Evolutionary conservation across 2,113 vertebrate genomes (phyloP).

Genomic region (Dromaius novaehollandiae): DNA sequence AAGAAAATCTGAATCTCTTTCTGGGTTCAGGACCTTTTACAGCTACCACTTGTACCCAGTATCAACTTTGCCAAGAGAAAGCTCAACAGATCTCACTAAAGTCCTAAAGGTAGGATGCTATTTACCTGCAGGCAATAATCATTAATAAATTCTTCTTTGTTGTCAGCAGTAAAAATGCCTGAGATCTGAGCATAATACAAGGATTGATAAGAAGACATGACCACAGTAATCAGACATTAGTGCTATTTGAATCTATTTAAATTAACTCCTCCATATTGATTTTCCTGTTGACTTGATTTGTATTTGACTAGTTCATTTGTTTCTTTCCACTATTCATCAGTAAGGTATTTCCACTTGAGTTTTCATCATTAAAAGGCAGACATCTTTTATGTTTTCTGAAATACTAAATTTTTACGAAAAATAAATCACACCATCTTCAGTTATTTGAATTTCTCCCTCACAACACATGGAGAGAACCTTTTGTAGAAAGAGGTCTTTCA

Average conservation of each 20-base stretch:
- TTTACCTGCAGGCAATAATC: background rate
- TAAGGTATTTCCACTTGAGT: background rate
- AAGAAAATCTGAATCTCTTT: background rate
- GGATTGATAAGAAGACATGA: background rate
- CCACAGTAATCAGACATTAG: background rate
- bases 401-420: background rate
- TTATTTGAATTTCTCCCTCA: background rate
- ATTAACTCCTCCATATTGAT: background rate
- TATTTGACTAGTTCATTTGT: background rate
- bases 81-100: background rate
- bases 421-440: background rate
- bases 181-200: background rate
- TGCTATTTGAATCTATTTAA: background rate
- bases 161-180: background rate
- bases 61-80: background rate
- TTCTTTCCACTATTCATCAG: background rate
- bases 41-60: background rate
- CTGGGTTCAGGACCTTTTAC: background rate
- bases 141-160: background rate
- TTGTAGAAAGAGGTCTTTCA: background rate
- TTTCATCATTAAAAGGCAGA: background rate
- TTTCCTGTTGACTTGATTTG: background rate
- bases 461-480: background rate
- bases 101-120: background rate
- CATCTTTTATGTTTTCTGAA: background rate